phyloP scores from a whole-genome alignment of 2,797 vertebrate genomes.

The Crax fasciolata region DNA sequence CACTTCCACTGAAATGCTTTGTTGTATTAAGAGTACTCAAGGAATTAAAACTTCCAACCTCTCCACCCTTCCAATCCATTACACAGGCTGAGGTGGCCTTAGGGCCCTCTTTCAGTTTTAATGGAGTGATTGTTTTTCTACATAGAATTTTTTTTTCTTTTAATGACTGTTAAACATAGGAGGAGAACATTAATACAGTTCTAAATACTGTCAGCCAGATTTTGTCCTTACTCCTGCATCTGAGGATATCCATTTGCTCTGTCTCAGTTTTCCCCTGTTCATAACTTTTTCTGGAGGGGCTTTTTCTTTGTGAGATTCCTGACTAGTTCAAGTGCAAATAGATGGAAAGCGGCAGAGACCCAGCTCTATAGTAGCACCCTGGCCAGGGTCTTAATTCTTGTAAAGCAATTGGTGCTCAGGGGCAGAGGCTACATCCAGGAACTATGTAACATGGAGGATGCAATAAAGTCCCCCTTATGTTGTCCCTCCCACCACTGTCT shows the following conservation, averaged over 20 bases:
- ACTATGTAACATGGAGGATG: slow-evolving; percentile 6
- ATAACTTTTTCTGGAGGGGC: slow-evolving; percentile 23
- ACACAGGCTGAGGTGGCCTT: slow-evolving; percentile 1
- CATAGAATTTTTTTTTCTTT: background rate
- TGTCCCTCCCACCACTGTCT: background rate
- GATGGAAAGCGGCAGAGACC: slow-evolving; percentile 54
- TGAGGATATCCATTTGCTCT: slow-evolving; percentile 11
- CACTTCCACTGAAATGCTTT: background rate
- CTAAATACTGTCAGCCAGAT: slow-evolving; percentile 42
- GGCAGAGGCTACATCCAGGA: slow-evolving; percentile 20
- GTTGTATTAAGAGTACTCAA: background rate
- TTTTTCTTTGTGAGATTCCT: slow-evolving; percentile 29
- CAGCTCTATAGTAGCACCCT: slow-evolving; percentile 36
- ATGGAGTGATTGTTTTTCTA: slow-evolving; percentile 23
- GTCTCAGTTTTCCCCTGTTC: background rate
- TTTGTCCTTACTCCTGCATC: slow-evolving; percentile 39
- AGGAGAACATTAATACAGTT: slow-evolving; percentile 27
- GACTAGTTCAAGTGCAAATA: slow-evolving; percentile 65
- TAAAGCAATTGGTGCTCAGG: slow-evolving; percentile 40
- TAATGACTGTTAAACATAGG: slow-evolving; percentile 11
- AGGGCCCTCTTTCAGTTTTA: slow-evolving; percentile 26
- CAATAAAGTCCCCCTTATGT: background rate
- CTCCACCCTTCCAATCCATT: background rate
- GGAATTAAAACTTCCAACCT: background rate
- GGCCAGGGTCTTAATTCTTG: slow-evolving; percentile 46